These are phyloP conservation scores for Procambarus virginalis DNA, from an alignment of 1,140 invertebrate species.

Conservation along the genomic window DNA sequence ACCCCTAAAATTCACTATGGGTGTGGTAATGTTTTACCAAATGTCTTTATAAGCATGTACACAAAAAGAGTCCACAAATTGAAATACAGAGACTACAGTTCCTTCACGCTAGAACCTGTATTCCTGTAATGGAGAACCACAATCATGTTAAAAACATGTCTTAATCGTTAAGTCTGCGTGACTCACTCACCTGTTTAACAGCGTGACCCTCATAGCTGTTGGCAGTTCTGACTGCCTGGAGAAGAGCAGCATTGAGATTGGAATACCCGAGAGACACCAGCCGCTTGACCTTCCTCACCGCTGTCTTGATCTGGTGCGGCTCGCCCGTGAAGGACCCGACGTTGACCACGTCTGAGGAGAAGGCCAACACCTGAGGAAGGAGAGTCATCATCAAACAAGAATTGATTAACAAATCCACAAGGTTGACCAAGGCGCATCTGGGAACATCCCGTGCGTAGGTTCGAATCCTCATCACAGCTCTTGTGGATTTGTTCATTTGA, in stretches of 20 bases:
- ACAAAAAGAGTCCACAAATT: no score
- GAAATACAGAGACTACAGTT: no score
- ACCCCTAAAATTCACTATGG: no score
- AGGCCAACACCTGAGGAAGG: conserved; percentile 24
- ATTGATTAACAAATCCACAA: not conserved
- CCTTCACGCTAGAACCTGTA: no score
- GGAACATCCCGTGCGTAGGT: no score
- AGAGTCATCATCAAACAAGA: not conserved
- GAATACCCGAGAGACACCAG: conserved; percentile 9
- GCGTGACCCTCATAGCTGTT: not conserved
- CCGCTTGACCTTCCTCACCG: not conserved
- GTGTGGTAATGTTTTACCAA: no score
- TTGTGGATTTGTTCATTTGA: no score
- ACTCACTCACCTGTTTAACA: conserved; percentile 18
- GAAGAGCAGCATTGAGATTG: conserved; percentile 26
- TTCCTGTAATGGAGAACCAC: no score
- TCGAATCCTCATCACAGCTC: no score
- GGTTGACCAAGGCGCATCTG: not conserved
- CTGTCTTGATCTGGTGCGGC: not conserved
- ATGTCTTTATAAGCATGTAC: no score
- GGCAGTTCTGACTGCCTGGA: conserved; percentile 1
- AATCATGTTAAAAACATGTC: no score
- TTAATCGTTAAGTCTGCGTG: no score
- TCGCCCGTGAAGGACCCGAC: conserved; percentile 1
- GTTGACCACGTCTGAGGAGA: conserved; percentile 27